phyloP scores from a whole-genome alignment of 2,797 vertebrate genomes.

The Mus minutoides region DNA sequence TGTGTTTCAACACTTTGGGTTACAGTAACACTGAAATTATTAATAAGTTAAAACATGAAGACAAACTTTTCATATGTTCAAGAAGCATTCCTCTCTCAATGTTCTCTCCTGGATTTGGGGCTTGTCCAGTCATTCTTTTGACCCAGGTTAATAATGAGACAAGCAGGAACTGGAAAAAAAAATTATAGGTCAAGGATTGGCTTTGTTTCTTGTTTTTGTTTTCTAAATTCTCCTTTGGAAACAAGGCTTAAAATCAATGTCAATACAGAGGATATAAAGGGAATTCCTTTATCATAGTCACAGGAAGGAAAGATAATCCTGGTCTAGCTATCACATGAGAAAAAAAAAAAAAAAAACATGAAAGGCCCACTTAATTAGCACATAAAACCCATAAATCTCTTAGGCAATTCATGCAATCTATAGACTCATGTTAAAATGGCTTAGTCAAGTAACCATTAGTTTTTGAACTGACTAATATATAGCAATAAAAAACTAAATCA shows the following conservation, averaged over 20 bases:
- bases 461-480: not conserved
- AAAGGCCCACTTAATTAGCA: not conserved
- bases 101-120: rapidly evolving
- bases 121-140: not conserved
- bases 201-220: not conserved
- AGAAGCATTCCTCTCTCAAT: not conserved
- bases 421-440: not conserved
- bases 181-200: not conserved
- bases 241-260: not conserved
- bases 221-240: not conserved
- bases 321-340: not conserved
- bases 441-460: not conserved
- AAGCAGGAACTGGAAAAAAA: not conserved
- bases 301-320: rapidly evolving
- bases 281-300: not conserved
- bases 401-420: not conserved
- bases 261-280: not conserved
- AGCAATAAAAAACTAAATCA: not conserved
- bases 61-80: not conserved
- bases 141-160: not conserved
- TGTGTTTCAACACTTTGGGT: not conserved
- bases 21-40: rapidly evolving
- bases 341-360: too few relatives aligned
- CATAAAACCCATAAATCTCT: not conserved
- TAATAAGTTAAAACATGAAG: not conserved